Conservation (phyloP, 2,113 vertebrate species). For the Sander vitreus region DNA sequence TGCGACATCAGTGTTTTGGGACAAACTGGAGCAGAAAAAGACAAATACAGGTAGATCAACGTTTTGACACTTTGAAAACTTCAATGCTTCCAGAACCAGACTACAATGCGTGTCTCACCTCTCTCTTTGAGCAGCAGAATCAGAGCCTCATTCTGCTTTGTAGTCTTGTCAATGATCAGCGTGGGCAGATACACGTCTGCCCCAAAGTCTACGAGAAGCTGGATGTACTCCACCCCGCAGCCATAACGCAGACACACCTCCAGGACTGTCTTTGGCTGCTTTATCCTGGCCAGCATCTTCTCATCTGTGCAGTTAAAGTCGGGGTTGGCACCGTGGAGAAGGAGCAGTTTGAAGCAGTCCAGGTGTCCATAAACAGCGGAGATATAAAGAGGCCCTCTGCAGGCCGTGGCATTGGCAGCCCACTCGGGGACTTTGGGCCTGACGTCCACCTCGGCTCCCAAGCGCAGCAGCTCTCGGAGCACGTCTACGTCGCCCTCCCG, state of each 20-base stretch:
- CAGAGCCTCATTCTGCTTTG: constrained; percentile 83
- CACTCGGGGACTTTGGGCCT: constrained; percentile 87
- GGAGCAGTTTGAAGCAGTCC: constrained; percentile 90
- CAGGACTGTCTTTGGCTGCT: constrained; percentile 89
- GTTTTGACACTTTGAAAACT: neutral
- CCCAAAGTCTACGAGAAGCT: constrained; percentile 94
- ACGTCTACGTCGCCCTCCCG: constrained; percentile 88
- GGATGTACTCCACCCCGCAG: constrained; percentile 87
- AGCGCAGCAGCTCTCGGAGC: constrained; percentile 87
- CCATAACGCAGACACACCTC: constrained; percentile 92
- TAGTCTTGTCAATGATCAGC: constrained; percentile 75
- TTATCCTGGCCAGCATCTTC: constrained; percentile 84
- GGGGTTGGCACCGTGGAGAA: constrained; percentile 91
- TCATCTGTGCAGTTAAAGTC: constrained; percentile 92
- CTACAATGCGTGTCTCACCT: constrained; percentile 82
- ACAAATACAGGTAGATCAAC: constrained; percentile 2
- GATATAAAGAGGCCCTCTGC: constrained; percentile 92
- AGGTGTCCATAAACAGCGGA: constrained; percentile 91
- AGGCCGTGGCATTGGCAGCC: constrained; percentile 86
- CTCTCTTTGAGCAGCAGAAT: constrained; percentile 88
- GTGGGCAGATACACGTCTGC: constrained; percentile 91
- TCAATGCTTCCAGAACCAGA: no score
- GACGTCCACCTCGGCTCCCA: constrained; percentile 89
- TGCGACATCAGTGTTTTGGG: constrained; percentile 94
- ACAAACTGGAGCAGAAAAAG: constrained; percentile 80